Conservation (phyloP, 2,888 invertebrate species). For the Thereva unica region DNA sequence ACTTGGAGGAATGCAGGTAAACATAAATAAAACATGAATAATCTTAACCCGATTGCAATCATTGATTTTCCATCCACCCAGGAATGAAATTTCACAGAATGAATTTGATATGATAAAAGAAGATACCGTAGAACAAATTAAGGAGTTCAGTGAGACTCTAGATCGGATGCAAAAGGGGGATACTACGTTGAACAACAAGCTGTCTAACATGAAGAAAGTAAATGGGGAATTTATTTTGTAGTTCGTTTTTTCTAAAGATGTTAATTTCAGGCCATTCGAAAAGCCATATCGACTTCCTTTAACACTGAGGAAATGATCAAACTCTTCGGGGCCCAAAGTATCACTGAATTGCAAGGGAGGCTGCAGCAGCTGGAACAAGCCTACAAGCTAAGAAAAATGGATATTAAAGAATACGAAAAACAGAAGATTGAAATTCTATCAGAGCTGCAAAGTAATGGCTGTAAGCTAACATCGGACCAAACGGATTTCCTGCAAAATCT, state of each 20-base stretch:
- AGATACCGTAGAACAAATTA: slow-evolving; percentile 72
- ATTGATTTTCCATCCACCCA: slow-evolving; percentile 46
- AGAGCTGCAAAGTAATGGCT: slow-evolving; percentile 8
- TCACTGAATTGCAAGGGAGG: slow-evolving; percentile 65
- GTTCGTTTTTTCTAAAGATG: neutral
- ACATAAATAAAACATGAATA: slow-evolving; percentile 38
- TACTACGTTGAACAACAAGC: slow-evolving; percentile 67
- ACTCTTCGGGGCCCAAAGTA: slow-evolving; percentile 73
- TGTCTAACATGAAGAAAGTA: slow-evolving; percentile 70
- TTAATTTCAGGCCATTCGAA: slow-evolving; percentile 66
- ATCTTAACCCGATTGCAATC: neutral
- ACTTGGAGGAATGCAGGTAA: slow-evolving; percentile 72
- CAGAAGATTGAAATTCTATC: slow-evolving; percentile 58
- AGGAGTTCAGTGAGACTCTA: slow-evolving; percentile 69
- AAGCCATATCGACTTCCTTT: slow-evolving; percentile 74
- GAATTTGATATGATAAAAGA: slow-evolving; percentile 71
- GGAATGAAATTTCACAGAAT: slow-evolving; percentile 65
- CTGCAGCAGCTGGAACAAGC: slow-evolving; percentile 65
- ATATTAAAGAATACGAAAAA: slow-evolving; percentile 58
- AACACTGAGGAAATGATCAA: slow-evolving; percentile 75
- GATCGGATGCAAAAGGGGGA: slow-evolving; percentile 68
- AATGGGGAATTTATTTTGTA: slow-evolving; percentile 18
- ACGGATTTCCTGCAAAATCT: slow-evolving; percentile 22
- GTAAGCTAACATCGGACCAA: slow-evolving; percentile 21
- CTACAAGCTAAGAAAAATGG: slow-evolving; percentile 65